Evolutionary conservation across 2,888 invertebrate species (phyloP).

Genomic region (Sarcophaga variegata): DNA sequence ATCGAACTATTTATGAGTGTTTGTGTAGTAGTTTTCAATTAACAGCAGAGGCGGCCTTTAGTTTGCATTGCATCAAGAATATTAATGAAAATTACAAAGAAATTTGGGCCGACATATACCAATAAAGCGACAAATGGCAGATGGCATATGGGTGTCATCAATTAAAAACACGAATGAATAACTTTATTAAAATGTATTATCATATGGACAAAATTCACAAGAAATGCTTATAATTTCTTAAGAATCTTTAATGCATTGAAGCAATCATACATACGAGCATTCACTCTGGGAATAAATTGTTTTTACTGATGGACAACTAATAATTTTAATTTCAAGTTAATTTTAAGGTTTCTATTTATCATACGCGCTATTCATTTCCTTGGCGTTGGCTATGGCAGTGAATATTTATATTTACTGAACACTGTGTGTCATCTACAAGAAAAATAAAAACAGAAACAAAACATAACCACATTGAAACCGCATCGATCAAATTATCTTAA

Average conservation of each 20-base stretch:
- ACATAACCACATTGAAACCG: conserved; percentile 54
- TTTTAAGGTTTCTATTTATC: conserved; percentile 57
- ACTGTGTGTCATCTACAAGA: neutral
- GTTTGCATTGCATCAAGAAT: conserved; percentile 10
- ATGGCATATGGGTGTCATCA: conserved; percentile 51
- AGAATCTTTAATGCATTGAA: neutral
- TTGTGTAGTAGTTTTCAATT: conserved; percentile 51
- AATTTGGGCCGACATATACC: neutral
- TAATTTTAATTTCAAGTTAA: neutral
- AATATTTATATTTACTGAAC: neutral
- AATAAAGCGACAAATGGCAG: conserved; percentile 10
- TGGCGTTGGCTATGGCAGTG: neutral
- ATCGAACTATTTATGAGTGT: conserved; percentile 65
- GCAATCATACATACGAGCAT: neutral
- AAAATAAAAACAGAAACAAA: neutral
- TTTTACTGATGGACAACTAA: neutral
- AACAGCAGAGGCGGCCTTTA: conserved; percentile 30
- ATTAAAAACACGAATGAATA: conserved; percentile 28
- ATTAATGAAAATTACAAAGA: conserved; percentile 11
- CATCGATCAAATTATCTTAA: conserved; percentile 48
- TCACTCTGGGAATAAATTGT: neutral
- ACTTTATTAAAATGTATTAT: neutral
- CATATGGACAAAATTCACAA: neutral
- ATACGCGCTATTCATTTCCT: conserved; percentile 39
- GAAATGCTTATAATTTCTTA: conserved; percentile 16